Percentiles rank a stretch among this genome's conserved stretches.
Conservation (phyloP, 2,797 vertebrate species). For the Emys orbicularis region DNA sequence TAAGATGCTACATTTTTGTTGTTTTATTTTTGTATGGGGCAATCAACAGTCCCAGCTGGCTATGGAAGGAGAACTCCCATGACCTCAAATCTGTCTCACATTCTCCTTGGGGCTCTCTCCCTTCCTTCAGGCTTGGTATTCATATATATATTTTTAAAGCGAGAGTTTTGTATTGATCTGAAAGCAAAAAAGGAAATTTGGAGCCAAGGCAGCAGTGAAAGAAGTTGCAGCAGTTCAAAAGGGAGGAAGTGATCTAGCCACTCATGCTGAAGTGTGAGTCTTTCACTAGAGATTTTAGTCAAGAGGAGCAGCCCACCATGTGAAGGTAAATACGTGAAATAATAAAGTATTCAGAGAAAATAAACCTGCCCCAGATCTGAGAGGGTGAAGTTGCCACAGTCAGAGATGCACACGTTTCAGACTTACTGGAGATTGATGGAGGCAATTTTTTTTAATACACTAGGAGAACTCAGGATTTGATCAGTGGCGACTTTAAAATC, state of each 20-base stretch:
- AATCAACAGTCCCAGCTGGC: background rate
- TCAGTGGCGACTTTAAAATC: conserved; percentile 26
- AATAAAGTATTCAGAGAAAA: background rate
- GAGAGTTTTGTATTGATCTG: background rate
- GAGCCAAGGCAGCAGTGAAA: background rate
- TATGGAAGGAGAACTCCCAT: background rate
- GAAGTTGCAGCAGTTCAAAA: background rate
- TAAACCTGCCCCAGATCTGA: background rate
- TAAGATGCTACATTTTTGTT: background rate
- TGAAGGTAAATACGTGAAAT: background rate
- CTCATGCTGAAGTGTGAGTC: background rate
- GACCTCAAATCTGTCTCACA: accelerated
- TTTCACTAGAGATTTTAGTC: background rate
- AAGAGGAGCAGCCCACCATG: background rate
- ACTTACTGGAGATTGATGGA: conserved; percentile 53
- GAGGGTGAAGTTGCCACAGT: background rate
- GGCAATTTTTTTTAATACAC: conserved; percentile 31
- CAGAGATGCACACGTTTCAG: background rate
- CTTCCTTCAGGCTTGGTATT: background rate
- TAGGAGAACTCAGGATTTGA: conserved; percentile 45
- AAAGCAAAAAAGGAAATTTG: conserved; percentile 5
- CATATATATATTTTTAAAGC: background rate
- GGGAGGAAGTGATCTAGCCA: accelerated
- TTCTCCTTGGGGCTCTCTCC: background rate
- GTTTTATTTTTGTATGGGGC: background rate